Percentiles rank a stretch among this genome's conserved stretches.
These are phyloP conservation scores for Rhynchomys soricoides DNA, from an alignment of 2,113 vertebrate species.

Conservation along the genomic window DNA sequence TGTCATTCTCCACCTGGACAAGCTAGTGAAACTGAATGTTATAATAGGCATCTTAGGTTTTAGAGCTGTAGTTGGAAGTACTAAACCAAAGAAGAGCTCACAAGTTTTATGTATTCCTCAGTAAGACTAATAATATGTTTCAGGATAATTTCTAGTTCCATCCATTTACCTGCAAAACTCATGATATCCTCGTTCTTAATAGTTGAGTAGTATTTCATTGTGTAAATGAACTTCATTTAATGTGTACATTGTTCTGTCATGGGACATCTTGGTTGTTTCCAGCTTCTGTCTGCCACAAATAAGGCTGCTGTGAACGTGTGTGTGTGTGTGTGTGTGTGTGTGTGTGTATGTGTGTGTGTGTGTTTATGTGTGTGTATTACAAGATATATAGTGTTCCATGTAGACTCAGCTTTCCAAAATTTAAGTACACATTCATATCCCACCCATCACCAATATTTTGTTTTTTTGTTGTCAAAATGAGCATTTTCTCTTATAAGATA, in stretches of 20 bases:
- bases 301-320: no score
- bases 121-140: not conserved
- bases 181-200: no score
- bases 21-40: not conserved
- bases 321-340: not conserved
- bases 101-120: not conserved
- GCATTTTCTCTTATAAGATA: conserved; percentile 23
- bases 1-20: not conserved
- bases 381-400: conserved; percentile 24
- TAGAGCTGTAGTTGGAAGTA: not conserved
- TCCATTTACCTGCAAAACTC: no score
- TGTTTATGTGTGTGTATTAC: no score
- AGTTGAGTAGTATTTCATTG: no score
- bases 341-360: not conserved
- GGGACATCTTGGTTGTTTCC: no score
- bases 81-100: not conserved
- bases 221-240: no score
- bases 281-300: no score
- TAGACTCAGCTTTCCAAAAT: conserved; percentile 43
- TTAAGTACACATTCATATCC: not conserved
- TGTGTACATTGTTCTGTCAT: no score
- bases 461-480: conserved; percentile 56
- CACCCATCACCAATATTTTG: not conserved
- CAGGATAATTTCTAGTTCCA: no score
- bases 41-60: not conserved